Conservation (phyloP, 2,888 invertebrate species). For the Dynastes hyllus region DNA sequence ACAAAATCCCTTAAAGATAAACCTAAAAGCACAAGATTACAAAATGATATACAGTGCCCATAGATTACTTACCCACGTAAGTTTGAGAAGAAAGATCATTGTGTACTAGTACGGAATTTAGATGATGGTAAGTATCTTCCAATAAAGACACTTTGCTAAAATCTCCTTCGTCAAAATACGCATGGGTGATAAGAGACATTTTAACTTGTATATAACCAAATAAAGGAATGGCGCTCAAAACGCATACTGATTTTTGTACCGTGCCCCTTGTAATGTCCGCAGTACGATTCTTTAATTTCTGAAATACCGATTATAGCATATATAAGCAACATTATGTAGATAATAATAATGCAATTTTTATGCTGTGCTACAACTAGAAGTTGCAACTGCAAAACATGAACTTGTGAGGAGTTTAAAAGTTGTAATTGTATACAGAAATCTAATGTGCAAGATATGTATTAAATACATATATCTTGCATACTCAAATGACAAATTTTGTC, state of each 20-base stretch:
- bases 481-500: too few species aligned
- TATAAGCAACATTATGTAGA: too few species aligned
- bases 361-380: too few species aligned
- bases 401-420: too few species aligned
- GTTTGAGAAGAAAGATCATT: conserved; percentile 78
- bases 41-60: conserved; percentile 9
- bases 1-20: conserved; percentile 88
- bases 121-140: conserved; percentile 93
- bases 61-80: conserved; percentile 76
- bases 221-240: conserved; percentile 90
- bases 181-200: conserved; percentile 95
- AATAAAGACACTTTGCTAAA: conserved; percentile 91
- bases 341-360: too few species aligned
- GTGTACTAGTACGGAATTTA: conserved; percentile 86
- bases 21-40: conserved; percentile 74
- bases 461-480: too few species aligned
- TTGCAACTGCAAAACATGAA: too few species aligned
- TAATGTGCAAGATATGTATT: too few species aligned
- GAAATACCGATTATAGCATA: conserved; percentile 56
- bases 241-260: conserved; percentile 98
- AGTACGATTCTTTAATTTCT: conserved; percentile 93
- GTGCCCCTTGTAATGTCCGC: conserved; percentile 97
- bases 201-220: conserved; percentile 97
- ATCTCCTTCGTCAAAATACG: conserved; percentile 97
- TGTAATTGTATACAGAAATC: too few species aligned